Conservation (phyloP, 2,113 vertebrate genomes). For the Dromas ardeola region DNA sequence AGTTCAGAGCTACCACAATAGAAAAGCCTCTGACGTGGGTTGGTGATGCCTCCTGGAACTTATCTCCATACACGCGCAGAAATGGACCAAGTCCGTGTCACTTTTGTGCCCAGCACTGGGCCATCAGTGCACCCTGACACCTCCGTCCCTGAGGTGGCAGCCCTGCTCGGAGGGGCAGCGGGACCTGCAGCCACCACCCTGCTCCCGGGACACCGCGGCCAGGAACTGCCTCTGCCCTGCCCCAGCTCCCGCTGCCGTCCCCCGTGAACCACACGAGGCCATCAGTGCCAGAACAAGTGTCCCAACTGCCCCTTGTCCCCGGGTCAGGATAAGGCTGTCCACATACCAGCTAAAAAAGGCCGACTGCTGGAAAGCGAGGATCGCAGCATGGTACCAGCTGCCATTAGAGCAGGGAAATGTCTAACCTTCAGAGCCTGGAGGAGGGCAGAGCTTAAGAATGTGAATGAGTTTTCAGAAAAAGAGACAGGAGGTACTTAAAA, state of each 20-base stretch:
- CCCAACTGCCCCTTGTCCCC: not conserved
- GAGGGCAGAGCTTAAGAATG: not conserved
- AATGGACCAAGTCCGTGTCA: fast-evolving
- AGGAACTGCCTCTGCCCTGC: not conserved
- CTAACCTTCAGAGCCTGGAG: not conserved
- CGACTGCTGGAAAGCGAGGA: not conserved
- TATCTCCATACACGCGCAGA: not conserved
- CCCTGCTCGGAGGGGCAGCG: not conserved
- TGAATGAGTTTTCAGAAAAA: not conserved
- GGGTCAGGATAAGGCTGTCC: not conserved
- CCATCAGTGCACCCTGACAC: not conserved
- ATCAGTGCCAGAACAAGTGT: not conserved
- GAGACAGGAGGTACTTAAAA: not conserved
- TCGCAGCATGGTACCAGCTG: not conserved
- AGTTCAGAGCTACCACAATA: not conserved
- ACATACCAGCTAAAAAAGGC: not conserved
- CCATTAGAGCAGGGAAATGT: not conserved
- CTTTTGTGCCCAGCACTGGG: not conserved
- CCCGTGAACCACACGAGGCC: fast-evolving
- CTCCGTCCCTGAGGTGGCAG: fast-evolving
- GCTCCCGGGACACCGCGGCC: not conserved
- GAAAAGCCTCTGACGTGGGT: not conserved
- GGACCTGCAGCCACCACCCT: not conserved
- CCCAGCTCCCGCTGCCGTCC: not conserved
- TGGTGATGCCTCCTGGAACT: not conserved